Evolutionary conservation across 2,113 vertebrate species (phyloP).

Genomic region (Mixornis gularis): DNA sequence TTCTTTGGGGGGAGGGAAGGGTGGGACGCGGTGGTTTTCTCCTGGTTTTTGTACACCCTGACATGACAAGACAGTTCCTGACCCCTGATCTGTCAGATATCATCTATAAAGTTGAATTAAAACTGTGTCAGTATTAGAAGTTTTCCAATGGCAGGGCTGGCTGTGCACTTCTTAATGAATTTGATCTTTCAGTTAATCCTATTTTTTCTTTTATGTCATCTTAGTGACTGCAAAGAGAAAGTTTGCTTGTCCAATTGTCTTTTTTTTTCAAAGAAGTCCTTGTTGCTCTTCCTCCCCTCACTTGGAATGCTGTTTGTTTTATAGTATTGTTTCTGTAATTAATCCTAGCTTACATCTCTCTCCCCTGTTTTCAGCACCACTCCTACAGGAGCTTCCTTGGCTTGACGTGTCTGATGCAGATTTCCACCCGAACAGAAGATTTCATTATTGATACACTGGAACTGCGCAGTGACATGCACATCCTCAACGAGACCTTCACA

Average conservation of each 20-base stretch:
- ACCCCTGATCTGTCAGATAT: background rate
- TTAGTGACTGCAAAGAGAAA: background rate
- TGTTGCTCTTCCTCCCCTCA: background rate
- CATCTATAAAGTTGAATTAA: background rate
- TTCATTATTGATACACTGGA: conserved; percentile 90
- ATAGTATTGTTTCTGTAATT: background rate
- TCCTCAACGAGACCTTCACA: conserved; percentile 93
- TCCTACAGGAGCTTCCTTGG: conserved; percentile 95
- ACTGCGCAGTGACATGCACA: conserved; percentile 86
- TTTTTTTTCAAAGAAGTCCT: background rate
- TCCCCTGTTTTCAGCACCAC: conserved; percentile 78
- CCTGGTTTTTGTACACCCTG: background rate
- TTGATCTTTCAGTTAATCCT: background rate
- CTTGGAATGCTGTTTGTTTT: background rate
- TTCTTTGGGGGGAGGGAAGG: background rate
- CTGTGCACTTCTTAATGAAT: background rate
- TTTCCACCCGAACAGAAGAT: conserved; percentile 91
- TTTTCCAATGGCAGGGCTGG: background rate
- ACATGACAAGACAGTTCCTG: background rate
- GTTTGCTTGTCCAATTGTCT: background rate
- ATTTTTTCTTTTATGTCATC: background rate
- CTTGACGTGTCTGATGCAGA: conserved; percentile 92
- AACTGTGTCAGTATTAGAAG: background rate
- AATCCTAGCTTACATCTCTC: background rate
- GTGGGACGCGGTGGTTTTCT: background rate